Evolutionary conservation across 2,113 vertebrate genomes (phyloP).

Genomic region (Fulica atra): DNA sequence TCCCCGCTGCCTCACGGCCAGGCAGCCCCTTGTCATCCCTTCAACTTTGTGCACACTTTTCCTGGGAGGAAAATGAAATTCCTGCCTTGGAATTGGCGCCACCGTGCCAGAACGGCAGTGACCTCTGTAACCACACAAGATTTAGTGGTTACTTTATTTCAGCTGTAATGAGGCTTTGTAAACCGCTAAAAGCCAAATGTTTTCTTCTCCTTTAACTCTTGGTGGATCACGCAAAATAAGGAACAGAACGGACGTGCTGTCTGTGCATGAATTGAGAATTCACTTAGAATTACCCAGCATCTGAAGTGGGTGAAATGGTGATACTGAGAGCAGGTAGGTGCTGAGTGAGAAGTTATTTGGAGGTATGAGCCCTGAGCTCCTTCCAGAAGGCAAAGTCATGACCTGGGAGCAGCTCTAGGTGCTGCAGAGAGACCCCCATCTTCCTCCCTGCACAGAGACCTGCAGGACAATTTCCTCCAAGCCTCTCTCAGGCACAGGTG

Average conservation of each 20-base stretch:
- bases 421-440: rapidly evolving
- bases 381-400: background rate
- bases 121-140: slow-evolving; percentile 76
- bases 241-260: background rate
- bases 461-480: rapidly evolving
- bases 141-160: slow-evolving; percentile 74
- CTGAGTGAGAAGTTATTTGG: slow-evolving; percentile 19
- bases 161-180: slow-evolving; percentile 75
- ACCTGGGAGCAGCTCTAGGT: background rate
- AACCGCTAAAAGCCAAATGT: slow-evolving; percentile 70
- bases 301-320: background rate
- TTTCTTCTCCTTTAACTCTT: slow-evolving; percentile 65
- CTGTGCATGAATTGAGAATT: background rate
- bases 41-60: background rate
- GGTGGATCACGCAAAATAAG: background rate
- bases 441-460: background rate
- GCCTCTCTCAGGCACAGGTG: rapidly evolving
- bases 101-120: slow-evolving; percentile 59
- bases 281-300: background rate
- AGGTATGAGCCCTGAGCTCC: background rate
- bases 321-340: background rate
- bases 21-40: background rate
- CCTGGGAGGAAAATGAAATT: slow-evolving; percentile 48
- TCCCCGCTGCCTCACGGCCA: background rate
- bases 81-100: slow-evolving; percentile 71